phyloP scores from a whole-genome alignment of 30 jellyfish, hydroid and myxozoan genomes.

The Chrysaora quinquecirrha region DNA sequence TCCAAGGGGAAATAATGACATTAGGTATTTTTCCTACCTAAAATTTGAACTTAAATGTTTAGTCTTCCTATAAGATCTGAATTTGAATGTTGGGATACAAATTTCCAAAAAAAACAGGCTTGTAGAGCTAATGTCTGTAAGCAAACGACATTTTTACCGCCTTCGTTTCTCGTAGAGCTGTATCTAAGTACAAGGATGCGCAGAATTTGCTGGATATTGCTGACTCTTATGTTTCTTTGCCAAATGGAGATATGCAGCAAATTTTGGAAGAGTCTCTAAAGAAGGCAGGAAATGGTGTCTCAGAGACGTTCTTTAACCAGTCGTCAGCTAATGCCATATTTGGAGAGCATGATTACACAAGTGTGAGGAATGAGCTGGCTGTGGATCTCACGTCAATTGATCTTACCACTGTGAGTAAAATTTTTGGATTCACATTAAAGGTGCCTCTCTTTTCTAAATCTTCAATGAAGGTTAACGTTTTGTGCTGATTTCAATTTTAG shows the following conservation, averaged over 20 bases:
- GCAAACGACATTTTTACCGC: no score
- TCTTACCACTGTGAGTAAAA: slow-evolving; percentile 28
- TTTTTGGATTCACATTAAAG: neutral
- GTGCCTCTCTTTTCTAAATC: no score
- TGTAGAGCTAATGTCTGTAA: no score
- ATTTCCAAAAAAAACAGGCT: no score
- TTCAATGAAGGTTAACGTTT: no score
- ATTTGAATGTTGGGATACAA: no score
- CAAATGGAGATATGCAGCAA: slow-evolving; percentile 10
- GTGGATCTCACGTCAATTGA: slow-evolving; percentile 14
- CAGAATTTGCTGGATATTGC: slow-evolving; percentile 47
- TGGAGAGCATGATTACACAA: slow-evolving; percentile 29
- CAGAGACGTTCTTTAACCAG: slow-evolving; percentile 61
- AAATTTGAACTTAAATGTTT: no score
- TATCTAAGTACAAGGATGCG: slow-evolving; percentile 21
- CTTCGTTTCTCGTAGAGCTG: no score
- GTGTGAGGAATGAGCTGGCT: slow-evolving; percentile 18
- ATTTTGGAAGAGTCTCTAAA: slow-evolving; percentile 18
- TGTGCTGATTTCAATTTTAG: no score
- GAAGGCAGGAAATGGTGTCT: slow-evolving; percentile 46
- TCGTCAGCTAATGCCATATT: neutral
- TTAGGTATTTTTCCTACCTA: no score
- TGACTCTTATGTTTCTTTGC: slow-evolving; percentile 24
- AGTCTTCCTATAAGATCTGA: no score
- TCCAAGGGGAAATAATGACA: no score